These are phyloP conservation scores for Sebastiscus albofasciatus DNA, from an alignment of 2,797 vertebrate species.

Conservation along the genomic window DNA sequence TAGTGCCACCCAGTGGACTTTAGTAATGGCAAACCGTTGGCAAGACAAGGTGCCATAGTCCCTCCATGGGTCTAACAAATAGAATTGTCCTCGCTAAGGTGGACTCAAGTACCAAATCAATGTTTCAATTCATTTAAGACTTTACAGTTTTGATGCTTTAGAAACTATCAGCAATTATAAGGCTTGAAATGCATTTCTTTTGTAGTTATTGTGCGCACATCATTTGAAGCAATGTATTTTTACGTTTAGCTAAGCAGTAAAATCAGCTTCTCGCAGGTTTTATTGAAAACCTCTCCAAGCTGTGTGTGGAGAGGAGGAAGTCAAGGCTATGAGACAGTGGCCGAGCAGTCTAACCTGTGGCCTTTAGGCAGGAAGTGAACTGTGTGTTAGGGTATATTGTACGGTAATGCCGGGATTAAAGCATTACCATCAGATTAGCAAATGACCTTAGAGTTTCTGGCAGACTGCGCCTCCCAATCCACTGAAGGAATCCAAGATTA, in stretches of 20 bases:
- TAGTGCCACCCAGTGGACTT: conserved; percentile 66
- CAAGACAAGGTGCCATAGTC: conserved; percentile 51
- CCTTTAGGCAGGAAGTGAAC: conserved; percentile 62
- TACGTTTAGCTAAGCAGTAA: conserved; percentile 28
- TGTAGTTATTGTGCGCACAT: conserved; percentile 51
- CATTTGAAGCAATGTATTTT: conserved; percentile 43
- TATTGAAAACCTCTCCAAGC: conserved; percentile 16
- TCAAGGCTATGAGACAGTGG: conserved; percentile 48
- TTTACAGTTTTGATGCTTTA: conserved; percentile 44
- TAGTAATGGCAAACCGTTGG: conserved; percentile 50
- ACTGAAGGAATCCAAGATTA: conserved; percentile 67
- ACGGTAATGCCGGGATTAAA: conserved; percentile 74
- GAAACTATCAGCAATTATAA: conserved; percentile 68
- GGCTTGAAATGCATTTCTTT: conserved; percentile 71
- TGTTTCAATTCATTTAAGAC: conserved; percentile 35
- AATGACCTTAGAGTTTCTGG: conserved; percentile 60
- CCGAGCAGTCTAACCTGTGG: conserved; percentile 46
- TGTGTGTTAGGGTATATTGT: conserved; percentile 65
- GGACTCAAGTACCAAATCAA: conserved; percentile 42
- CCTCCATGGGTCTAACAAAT: conserved; percentile 37
- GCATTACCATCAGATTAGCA: conserved; percentile 78
- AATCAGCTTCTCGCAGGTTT: conserved; percentile 18
- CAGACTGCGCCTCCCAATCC: conserved; percentile 58
- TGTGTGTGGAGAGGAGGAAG: conserved; percentile 31
- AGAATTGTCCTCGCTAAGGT: conserved; percentile 30